Evolutionary conservation across 2,113 vertebrate genomes (phyloP).

Genomic region (Toxotes chatareus): DNA sequence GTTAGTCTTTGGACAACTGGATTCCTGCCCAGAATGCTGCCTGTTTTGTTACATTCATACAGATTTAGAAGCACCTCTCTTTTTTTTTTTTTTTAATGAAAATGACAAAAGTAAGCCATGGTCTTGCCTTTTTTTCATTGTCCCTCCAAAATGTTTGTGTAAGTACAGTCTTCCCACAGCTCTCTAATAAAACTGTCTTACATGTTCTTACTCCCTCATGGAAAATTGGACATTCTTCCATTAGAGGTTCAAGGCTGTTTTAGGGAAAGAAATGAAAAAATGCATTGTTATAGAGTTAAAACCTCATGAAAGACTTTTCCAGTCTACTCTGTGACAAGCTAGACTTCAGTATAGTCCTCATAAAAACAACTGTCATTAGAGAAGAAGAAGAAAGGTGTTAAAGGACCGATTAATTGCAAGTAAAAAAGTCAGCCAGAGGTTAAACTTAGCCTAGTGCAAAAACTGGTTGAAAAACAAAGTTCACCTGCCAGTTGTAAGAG

Average conservation of each 20-base stretch:
- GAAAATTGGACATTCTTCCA: slow-evolving; percentile 29
- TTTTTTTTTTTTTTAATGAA: slow-evolving; percentile 41
- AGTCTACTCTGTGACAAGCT: slow-evolving; percentile 2
- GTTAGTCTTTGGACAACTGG: slow-evolving; percentile 63
- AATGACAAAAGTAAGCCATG: slow-evolving; percentile 31
- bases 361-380: slow-evolving; percentile 10
- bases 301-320: slow-evolving; percentile 26
- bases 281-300: slow-evolving; percentile 17
- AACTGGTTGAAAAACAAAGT: too few relatives aligned
- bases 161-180: slow-evolving; percentile 35
- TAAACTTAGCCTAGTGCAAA: too few relatives aligned
- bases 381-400: slow-evolving; percentile 16
- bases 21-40: slow-evolving; percentile 34
- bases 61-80: slow-evolving; percentile 21
- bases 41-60: slow-evolving; percentile 43
- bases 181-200: slow-evolving; percentile 56
- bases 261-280: slow-evolving; percentile 5
- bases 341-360: slow-evolving; percentile 19
- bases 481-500: too few relatives aligned
- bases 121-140: slow-evolving; percentile 24
- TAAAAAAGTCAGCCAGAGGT: too few relatives aligned
- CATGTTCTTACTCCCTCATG: slow-evolving; percentile 30
- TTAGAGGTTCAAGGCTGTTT: slow-evolving; percentile 16
- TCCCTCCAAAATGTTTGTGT: slow-evolving; percentile 25
- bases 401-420: neutral